Evolutionary conservation across 37 sponge, comb jelly and placozoan genomes (phyloP).

Genomic region (Halichondria panicea): DNA sequence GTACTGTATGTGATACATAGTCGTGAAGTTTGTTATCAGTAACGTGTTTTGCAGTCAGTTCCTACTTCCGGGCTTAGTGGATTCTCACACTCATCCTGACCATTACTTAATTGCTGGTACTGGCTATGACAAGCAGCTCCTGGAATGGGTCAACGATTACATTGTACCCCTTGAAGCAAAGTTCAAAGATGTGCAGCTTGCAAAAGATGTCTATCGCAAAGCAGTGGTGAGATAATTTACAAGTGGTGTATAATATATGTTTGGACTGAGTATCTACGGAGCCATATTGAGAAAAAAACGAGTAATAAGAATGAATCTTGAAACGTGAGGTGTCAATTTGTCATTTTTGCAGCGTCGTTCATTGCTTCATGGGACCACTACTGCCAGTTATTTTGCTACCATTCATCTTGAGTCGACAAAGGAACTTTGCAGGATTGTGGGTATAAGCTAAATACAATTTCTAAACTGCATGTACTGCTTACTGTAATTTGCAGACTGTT

Average conservation of each 20-base stretch:
- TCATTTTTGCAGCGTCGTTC: constrained; percentile 44
- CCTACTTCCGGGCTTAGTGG: constrained; percentile 81
- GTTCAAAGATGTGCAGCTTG: constrained; percentile 40
- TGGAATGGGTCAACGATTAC: constrained; percentile 73
- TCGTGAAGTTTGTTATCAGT: too few relatives aligned
- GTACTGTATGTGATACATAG: too few relatives aligned
- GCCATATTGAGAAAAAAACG: too few relatives aligned
- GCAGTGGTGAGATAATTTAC: constrained; percentile 54
- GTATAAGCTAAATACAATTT: constrained; percentile 7
- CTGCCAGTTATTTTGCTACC: constrained; percentile 79
- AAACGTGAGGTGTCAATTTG: background rate
- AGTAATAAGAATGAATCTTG: background rate
- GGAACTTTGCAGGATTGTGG: constrained; percentile 56
- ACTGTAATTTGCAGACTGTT: constrained; percentile 28
- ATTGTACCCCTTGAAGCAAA: constrained; percentile 64
- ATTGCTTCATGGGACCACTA: constrained; percentile 76
- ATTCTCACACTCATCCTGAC: constrained; percentile 79
- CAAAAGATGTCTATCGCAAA: constrained; percentile 40
- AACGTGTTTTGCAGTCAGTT: too few relatives aligned
- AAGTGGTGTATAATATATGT: too few relatives aligned
- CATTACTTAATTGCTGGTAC: constrained; percentile 71
- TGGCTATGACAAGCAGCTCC: constrained; percentile 60
- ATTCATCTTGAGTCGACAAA: constrained; percentile 66
- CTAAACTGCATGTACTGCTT: background rate
- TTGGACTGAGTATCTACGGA: too few relatives aligned